Conservation (phyloP, 2,113 vertebrate genomes). For the Serinus canaria region DNA sequence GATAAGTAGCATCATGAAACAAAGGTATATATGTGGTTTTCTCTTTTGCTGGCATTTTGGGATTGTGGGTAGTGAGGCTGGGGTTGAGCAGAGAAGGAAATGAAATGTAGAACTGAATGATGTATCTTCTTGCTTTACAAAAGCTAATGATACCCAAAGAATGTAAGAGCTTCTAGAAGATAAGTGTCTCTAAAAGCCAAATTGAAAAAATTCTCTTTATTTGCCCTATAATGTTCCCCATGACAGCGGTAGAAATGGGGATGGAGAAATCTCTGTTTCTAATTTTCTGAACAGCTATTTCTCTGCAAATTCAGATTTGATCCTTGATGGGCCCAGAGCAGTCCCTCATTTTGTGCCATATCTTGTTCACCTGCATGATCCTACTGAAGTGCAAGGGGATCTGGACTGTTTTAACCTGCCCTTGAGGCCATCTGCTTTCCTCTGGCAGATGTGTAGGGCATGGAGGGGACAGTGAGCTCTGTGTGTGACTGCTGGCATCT, state of each 20-base stretch:
- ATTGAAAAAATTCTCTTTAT: background rate
- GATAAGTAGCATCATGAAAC: background rate
- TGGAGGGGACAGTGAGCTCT: fast-evolving
- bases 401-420: background rate
- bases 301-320: background rate
- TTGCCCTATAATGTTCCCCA: background rate
- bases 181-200: background rate
- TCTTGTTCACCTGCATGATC: background rate
- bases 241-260: background rate
- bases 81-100: background rate
- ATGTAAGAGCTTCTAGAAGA: background rate
- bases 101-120: background rate
- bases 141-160: background rate
- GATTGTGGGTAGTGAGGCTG: background rate
- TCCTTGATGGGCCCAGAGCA: background rate
- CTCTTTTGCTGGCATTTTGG: background rate
- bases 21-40: background rate
- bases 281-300: background rate
- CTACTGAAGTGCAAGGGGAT: background rate
- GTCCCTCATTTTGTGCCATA: background rate
- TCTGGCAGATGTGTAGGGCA: background rate
- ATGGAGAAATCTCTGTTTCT: background rate
- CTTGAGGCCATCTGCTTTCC: background rate
- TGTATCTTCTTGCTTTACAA: background rate
- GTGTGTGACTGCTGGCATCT: background rate